Base-by-base conservation (phyloP, 2,113 vertebrate species). In the Pygoscelis adeliae region DNA sequence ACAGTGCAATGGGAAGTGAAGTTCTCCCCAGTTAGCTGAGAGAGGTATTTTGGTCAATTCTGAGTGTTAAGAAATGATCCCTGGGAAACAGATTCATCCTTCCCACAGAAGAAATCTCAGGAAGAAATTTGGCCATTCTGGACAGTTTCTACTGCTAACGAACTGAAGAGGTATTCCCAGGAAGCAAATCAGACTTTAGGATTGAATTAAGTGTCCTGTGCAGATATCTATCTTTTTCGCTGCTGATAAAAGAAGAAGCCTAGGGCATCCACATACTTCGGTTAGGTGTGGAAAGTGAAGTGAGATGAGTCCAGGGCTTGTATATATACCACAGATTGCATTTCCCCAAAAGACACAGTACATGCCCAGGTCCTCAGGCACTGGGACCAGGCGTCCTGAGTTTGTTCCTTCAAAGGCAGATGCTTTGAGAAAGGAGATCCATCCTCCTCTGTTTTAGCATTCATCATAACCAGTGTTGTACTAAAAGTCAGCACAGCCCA, bases 11-110 rank as follows among this genome's bases (percentile, higher is more conserved):
- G 13, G 25, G 20, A 67, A 56, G 21, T 34, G 6, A 90, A 86
- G 10, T 42, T 44, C 1, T 65, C 7, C 67, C 5, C 22, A 27
- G 1, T 0, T 38, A 11, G 9, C 7, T 56, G 30, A 49, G 4
- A 49, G 14, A 38, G 4, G 2, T 46, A 27, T 77, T 82, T 53
- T 27, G 3, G 14, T 66, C 36, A 78, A 36, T 87, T 62, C 22
- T 40, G 25, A 42, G 34, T 34, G 5, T 38, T 47, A 14, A 42
- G 32, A 90, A 83, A n/a, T 38, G 12, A 20, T 56, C 4, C 5
- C 13, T 40, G 15, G 52, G 18, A 79, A 27, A 3, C 7, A 58
- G 13, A 5, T 46, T 79, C 8, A 34, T 52, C 9, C 8, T 66
- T 73, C 3, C 6, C 49, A 7, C 7, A 52, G 26, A 69, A 52